Evolutionary conservation across 2,797 vertebrate species (phyloP), one percentile per base, ranked within the genome.

Genomic region (Myripristis jacobus): DNA sequence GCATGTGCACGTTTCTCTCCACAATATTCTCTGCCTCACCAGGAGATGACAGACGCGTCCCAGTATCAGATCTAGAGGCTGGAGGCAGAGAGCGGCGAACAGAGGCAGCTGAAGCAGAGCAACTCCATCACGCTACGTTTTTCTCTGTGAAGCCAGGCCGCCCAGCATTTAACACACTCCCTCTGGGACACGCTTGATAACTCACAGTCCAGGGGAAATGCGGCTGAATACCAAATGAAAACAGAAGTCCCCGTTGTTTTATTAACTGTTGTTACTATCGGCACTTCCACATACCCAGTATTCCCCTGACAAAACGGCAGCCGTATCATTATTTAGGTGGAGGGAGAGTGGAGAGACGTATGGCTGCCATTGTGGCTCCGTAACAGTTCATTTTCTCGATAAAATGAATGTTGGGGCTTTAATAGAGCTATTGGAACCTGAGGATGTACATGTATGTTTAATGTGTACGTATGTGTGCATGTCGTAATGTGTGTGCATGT

Each of bases 251-350:
- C 48, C 74, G 83, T 84, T 83, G 84, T 90, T 91, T 93, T 88
- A 90, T 91, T 81, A 88, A 87, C 83, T 88, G 85, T 82, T 87
- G 73, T 87, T 86, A 81, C 89, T 85, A 88, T 89, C 85, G 70
- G 73, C 80, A 62, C 84, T 81, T 83, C 67, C 72, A 78, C 73
- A 83, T 83, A 76, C 73, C 70, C 62, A 27, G 5, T 13, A 70
- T 78, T 84, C 75, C 75, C 77, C 60, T 58, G 83, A 85, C 80
- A 55, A 82, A 86, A 80, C 27, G 50, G 56, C 67, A 50, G 65
- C 66, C 61, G 50, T 77, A 71, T 86, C 64, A 43, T 88, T 84
- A 72, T 82, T 84, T 52, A 85, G 78, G 72, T 86, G 73, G 60
- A 87, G 61, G 22, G 58, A 64, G 67, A 46, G 51, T 58, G 77